These are phyloP conservation scores for Eupeodes corollae DNA, from an alignment of 1,140 invertebrate genomes.

Conservation along the genomic window DNA sequence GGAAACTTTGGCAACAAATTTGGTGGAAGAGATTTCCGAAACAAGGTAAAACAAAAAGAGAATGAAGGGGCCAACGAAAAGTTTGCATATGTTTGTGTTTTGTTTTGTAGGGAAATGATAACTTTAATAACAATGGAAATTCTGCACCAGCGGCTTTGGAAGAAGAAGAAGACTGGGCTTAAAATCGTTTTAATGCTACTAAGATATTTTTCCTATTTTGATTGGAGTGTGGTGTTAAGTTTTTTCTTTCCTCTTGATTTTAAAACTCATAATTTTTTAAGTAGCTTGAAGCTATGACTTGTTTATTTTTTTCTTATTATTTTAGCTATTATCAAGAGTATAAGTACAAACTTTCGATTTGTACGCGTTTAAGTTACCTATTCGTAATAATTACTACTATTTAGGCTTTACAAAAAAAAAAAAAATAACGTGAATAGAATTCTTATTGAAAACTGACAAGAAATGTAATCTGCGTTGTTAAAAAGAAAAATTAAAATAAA, in stretches of 20 bases:
- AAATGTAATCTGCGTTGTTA: no score
- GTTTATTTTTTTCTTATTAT: no score
- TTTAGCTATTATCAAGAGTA: no score
- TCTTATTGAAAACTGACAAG: no score
- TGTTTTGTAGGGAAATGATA: constrained; percentile 6
- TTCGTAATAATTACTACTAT: no score
- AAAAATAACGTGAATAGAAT: no score
- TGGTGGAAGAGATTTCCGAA: constrained; percentile 44
- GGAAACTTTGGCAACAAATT: constrained; percentile 29
- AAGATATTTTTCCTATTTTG: not conserved
- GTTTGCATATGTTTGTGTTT: not conserved
- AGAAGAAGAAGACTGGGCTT: constrained; percentile 9
- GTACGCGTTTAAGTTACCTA: no score
- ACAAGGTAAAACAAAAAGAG: constrained; percentile 18
- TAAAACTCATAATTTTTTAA: not conserved
- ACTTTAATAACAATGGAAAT: constrained; percentile 3
- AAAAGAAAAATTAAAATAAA: no score
- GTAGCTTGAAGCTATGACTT: no score
- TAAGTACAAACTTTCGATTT: no score
- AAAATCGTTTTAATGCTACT: not conserved
- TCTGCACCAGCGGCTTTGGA: constrained; percentile 4
- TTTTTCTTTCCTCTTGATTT: not conserved
- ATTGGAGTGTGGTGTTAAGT: not conserved
- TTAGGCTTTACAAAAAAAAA: no score
- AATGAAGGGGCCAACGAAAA: not conserved